Conservation (phyloP, 2,888 invertebrate species). For the Catonia carolina region DNA sequence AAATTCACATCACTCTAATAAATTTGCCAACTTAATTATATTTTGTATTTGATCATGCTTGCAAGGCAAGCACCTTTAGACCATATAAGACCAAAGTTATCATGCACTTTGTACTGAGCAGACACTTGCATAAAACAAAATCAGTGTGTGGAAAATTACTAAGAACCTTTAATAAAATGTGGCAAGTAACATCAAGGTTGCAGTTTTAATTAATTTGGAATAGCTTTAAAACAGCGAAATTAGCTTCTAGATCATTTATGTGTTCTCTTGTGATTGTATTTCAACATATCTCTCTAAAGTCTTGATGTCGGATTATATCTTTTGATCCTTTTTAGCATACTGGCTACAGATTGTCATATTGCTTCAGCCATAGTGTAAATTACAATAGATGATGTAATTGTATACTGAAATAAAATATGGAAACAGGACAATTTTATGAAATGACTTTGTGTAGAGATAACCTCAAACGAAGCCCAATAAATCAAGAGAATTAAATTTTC, state of each 20-base stretch:
- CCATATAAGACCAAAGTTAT: too few species aligned
- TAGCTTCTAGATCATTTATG: constrained; percentile 95
- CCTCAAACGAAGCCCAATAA: too few species aligned
- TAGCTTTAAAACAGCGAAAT: constrained; percentile 90
- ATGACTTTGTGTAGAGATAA: too few species aligned
- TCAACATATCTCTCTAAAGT: constrained; percentile 89
- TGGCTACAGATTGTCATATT: constrained; percentile 78
- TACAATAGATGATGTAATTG: too few species aligned
- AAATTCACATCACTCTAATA: constrained; percentile 90
- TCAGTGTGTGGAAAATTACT: constrained; percentile 97
- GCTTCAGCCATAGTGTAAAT: constrained; percentile 47
- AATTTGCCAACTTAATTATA: constrained; percentile 82
- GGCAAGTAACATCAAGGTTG: constrained; percentile 75
- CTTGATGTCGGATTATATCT: constrained; percentile 94
- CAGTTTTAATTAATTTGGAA: constrained; percentile 91
- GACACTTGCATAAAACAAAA: constrained; percentile 95
- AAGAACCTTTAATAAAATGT: constrained; percentile 88
- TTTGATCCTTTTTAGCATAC: constrained; percentile 86
- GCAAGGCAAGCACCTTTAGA: too few species aligned
- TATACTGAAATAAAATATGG: too few species aligned
- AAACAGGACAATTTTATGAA: too few species aligned
- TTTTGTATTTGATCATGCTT: constrained; percentile 78
- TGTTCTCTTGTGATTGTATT: constrained; percentile 86
- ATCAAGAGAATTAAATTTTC: too few species aligned
- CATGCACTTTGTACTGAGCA: constrained; percentile 71